These are phyloP conservation scores for Atta colombica DNA, from an alignment of 1,140 invertebrate genomes.

Conservation along the genomic window DNA sequence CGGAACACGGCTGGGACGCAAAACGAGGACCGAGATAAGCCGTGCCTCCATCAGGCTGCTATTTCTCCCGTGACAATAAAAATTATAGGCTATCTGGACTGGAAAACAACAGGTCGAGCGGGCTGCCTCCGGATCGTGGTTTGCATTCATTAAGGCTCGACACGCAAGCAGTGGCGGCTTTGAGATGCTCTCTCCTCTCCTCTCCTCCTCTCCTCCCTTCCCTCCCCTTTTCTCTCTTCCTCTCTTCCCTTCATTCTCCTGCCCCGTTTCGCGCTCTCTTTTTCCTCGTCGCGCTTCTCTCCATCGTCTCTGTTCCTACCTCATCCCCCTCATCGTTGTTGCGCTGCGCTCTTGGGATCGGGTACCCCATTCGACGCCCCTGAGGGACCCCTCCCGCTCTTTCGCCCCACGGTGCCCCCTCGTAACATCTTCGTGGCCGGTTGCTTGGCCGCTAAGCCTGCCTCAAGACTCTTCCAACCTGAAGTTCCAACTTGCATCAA, in stretches of 20 bases:
- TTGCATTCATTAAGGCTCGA: slow-evolving; percentile 89
- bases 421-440: slow-evolving; percentile 72
- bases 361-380: slow-evolving; percentile 75
- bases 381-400: slow-evolving; percentile 61
- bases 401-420: slow-evolving; percentile 69
- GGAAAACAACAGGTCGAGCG: slow-evolving; percentile 89
- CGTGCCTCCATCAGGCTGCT: slow-evolving; percentile 86
- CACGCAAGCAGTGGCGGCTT: slow-evolving; percentile 87
- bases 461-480: slow-evolving; percentile 73
- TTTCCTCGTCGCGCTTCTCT: slow-evolving; percentile 28
- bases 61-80: slow-evolving; percentile 89
- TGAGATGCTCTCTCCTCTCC: slow-evolving; percentile 50
- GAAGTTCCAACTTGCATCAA: slow-evolving; percentile 73
- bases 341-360: slow-evolving; percentile 63
- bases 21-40: slow-evolving; percentile 86
- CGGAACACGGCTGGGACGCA: slow-evolving; percentile 82
- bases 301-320: slow-evolving; percentile 37
- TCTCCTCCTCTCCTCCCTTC: no score
- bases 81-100: slow-evolving; percentile 89
- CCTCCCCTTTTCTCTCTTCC: neutral
- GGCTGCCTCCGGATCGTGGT: slow-evolving; percentile 87
- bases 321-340: slow-evolving; percentile 63
- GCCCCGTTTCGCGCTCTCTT: slow-evolving; percentile 30
- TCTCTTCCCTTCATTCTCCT: slow-evolving; percentile 47
- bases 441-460: slow-evolving; percentile 65